A percentile compares a stretch with the other conserved stretches of the same genome.
phyloP scores from a whole-genome alignment of 2,888 invertebrate genomes.

The Aromia moschata region DNA sequence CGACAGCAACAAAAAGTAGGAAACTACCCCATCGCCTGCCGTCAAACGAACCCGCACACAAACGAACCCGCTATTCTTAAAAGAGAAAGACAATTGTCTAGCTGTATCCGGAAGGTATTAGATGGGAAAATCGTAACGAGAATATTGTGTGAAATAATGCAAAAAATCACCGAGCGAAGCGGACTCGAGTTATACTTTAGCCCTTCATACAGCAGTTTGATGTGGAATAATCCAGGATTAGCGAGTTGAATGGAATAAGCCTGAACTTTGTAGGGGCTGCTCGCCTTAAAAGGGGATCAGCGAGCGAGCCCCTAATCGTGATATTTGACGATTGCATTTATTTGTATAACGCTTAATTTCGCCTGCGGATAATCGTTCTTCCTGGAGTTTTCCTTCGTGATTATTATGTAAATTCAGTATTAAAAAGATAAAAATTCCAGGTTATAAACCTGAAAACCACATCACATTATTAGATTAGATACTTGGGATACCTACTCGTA shows the following conservation, averaged over 20 bases:
- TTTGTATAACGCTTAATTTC: conserved; percentile 14
- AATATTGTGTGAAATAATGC: conserved; percentile 22
- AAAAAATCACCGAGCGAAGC: conserved; percentile 33
- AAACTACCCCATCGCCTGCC: too few relatives aligned
- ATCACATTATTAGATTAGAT: too few relatives aligned
- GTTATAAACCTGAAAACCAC: too few relatives aligned
- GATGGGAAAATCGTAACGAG: conserved; percentile 17
- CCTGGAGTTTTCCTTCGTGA: background rate
- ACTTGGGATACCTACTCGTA: too few relatives aligned
- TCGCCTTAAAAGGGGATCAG: conserved; percentile 17
- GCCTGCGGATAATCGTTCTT: background rate
- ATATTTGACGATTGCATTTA: conserved; percentile 24
- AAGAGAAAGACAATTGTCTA: too few relatives aligned
- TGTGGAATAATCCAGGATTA: conserved; percentile 41
- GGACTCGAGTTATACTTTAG: conserved; percentile 35
- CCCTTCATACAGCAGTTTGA: conserved; percentile 33
- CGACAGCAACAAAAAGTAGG: too few relatives aligned
- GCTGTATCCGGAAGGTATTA: background rate
- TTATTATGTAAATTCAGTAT: conserved; percentile 24
- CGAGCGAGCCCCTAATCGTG: conserved; percentile 17
- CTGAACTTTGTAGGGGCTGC: conserved; percentile 23
- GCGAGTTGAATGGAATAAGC: conserved; percentile 37
- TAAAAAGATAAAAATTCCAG: too few relatives aligned
- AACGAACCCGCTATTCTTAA: too few relatives aligned
- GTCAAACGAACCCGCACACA: too few relatives aligned